These are phyloP conservation scores for Kryptopterus vitreolus DNA, from an alignment of 2,797 vertebrate species.

Conservation along the genomic window DNA sequence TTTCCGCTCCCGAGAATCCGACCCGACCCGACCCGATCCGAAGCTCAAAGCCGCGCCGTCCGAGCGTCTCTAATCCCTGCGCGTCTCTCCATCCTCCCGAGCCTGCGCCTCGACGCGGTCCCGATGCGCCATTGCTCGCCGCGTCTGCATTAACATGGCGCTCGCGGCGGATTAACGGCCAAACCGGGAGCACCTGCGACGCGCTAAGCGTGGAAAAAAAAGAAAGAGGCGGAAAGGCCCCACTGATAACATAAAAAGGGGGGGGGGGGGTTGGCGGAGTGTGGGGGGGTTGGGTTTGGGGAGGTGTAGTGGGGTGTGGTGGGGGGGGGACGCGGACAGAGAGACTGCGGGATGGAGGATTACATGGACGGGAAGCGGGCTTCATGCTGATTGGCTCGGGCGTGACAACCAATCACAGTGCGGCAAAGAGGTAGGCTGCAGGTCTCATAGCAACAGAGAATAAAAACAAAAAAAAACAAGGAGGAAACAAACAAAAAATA, in stretches of 20 bases:
- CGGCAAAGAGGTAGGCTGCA: constrained; percentile 17
- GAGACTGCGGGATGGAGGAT: background rate
- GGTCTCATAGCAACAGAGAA: constrained; percentile 37
- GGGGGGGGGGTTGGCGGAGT: no score
- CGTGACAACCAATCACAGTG: constrained; percentile 31
- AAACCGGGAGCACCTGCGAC: constrained; percentile 23
- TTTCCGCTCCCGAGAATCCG: constrained; percentile 5
- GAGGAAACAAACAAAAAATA: background rate
- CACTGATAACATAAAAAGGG: background rate
- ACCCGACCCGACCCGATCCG: background rate
- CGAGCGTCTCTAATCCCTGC: background rate
- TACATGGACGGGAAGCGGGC: constrained; percentile 26
- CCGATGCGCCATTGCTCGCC: constrained; percentile 56
- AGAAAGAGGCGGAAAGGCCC: constrained; percentile 8
- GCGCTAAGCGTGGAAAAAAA: constrained; percentile 2
- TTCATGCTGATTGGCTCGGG: constrained; percentile 31
- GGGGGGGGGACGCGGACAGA: background rate
- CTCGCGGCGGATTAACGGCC: constrained; percentile 31
- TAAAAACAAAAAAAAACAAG: background rate
- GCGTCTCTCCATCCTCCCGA: constrained; percentile 30
- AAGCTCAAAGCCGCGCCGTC: background rate
- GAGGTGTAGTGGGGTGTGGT: no score
- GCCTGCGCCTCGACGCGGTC: constrained; percentile 34
- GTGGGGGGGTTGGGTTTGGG: no score
- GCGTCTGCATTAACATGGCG: constrained; percentile 26